Conservation (phyloP, 1,140 invertebrate species). For the Andrena cerasifolii region DNA sequence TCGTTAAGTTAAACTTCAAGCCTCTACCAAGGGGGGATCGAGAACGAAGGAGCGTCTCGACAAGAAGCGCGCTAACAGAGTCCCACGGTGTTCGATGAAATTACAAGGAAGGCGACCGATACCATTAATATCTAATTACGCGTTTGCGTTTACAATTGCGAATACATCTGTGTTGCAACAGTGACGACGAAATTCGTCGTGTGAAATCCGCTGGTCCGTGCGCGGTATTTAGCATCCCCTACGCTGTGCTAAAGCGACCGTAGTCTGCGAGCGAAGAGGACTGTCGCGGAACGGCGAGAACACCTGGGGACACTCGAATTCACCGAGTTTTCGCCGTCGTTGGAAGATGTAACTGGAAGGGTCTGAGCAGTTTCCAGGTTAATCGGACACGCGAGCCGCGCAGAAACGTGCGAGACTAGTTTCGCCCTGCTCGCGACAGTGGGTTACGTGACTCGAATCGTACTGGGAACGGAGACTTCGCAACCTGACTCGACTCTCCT, state of each 20-base stretch:
- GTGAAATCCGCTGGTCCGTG: no score
- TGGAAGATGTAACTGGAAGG: neutral
- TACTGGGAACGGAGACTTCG: neutral
- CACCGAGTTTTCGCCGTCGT: neutral
- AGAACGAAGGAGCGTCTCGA: neutral
- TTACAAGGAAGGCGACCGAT: neutral
- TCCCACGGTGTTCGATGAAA: neutral
- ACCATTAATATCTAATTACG: no score
- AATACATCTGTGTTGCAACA: no score
- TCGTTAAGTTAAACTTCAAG: constrained; percentile 30
- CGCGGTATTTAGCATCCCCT: no score
- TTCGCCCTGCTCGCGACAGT: constrained; percentile 45
- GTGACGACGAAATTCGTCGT: no score
- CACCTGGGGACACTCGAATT: no score
- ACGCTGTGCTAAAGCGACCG: no score
- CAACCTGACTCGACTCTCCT: constrained; percentile 3
- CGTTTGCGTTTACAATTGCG: no score
- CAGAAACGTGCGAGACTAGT: constrained; percentile 41
- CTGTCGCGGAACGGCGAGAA: no score
- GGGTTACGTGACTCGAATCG: constrained; percentile 63
- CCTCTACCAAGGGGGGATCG: neutral
- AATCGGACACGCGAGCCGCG: constrained; percentile 56
- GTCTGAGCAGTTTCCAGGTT: constrained; percentile 70
- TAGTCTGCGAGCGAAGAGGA: no score
- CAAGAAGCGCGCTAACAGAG: no score